Base-by-base conservation (phyloP, 2,888 invertebrate species). In the Deilephila elpenor region DNA sequence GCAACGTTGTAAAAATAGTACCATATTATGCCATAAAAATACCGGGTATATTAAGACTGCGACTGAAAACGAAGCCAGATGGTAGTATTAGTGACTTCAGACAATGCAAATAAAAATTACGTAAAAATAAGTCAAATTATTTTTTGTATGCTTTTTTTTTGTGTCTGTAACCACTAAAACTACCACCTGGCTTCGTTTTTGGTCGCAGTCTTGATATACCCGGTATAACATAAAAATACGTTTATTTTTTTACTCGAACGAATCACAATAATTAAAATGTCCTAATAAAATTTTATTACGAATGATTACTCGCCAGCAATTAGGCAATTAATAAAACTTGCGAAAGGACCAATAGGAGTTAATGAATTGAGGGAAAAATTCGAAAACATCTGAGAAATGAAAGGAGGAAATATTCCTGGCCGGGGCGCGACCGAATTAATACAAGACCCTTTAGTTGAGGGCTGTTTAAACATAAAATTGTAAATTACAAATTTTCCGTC, bases 371-470 rank as follows among this genome's bases (percentile, higher is more conserved):
- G 25, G 25, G 44, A 44, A 67, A 67, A 67, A 67, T 51, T 67
- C 29, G 51, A 51, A 67, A 51, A 51, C 51, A 51, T 67, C 67
- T 51, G 20, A 67, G 51, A 67, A 67, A 67, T 51, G 20, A 67
- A 67, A 44, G 44, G 51, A 67, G 56, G 62, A 56, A 67, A 73
- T 67, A 67, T 25, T 73, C 14, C 64, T 29, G 72, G 67, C 37
- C 25, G 37, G 72, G 59, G 72, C 62, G 62, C 64, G 64, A 67
- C 37, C 20, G 56, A 73, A 67, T 73, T 73, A 73, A 73, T 67
- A 71, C 29, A 53, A 73, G 25, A 44, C n/a, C 29, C 59, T 29
- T 20, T 56, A 32, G 29, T 56, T 29, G n/a, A 19, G 17, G 51
- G 25, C 5, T 44, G 44, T 44, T 44, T 44, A 17, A 19, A 17